Base-by-base conservation (phyloP, 2,888 invertebrate species). In the Andricus quercusramuli region DNA sequence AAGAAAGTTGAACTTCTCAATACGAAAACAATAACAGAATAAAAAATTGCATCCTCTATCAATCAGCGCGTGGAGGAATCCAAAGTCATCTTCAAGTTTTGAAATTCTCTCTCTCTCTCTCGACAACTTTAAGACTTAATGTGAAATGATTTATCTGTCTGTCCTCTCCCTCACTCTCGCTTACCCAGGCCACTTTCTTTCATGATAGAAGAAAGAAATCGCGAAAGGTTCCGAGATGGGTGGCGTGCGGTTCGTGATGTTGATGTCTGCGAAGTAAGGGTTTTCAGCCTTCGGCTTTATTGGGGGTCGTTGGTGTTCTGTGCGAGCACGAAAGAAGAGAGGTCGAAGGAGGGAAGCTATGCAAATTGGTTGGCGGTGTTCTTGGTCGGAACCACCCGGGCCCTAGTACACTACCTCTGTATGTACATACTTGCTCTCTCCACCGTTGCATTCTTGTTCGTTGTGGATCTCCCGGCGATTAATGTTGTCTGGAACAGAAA, bases 271-370 rank as follows among this genome's bases (percentile, higher is more conserved):
- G 81, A 85, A 85, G 84, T 83, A 80, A 85, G 85, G 85, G 80
- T 85, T 84, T 82, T 80, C 84, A 84, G 83, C 84, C 86, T 85
- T 84, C 81, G 85, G 86, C 84, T 80, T 84, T 80, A 88, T 84
- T 81, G 78, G 83, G 56, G 85, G 82, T 84, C 84, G 82, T 78
- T 66, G 80, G 80, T 78, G 79, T 47, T 51, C 70, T 77, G 80
- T 78, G 82, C 66, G 79, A 78, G 80, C 70, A 80, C 74, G 41
- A 67, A 77, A 78, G 78, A 59, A 78, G 82, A 82, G 83, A 86
- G 86, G 85, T 87, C 86, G 83, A 84, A 86, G 83, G 86, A 84
- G 85, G 85, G 86, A 84, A 86, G 85, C 86, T 88, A 86, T 88
- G 87, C 85, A 88, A 88, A 88, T 87, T 86, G 85, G 80, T 82